phyloP scores from a whole-genome alignment of 2,113 vertebrate species.

The Thermophis baileyi region DNA sequence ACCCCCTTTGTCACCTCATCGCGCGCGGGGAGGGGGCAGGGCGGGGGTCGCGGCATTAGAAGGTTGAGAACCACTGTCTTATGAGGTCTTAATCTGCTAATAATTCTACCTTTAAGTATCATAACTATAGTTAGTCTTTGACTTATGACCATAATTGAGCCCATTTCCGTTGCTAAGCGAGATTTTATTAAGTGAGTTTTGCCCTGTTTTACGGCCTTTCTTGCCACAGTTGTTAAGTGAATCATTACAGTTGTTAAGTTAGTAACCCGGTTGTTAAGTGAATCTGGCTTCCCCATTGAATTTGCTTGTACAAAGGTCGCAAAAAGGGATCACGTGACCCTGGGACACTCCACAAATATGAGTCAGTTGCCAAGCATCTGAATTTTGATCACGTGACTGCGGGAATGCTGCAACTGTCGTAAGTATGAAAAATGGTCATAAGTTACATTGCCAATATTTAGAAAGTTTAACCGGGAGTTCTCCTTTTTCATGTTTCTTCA shows the following conservation, averaged over 20 bases:
- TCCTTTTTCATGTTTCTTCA: not conserved
- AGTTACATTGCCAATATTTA: not conserved
- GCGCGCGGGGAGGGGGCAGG: no score
- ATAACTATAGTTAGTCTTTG: not conserved
- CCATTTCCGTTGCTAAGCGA: not conserved
- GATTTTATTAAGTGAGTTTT: not conserved
- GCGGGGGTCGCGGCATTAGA: no score
- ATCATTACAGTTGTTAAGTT: not conserved
- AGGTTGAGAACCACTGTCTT: no score
- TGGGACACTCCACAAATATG: no score
- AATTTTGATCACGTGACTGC: not conserved
- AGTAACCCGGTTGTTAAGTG: not conserved
- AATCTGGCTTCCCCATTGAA: not conserved
- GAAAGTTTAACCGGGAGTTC: not conserved
- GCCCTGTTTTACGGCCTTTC: not conserved
- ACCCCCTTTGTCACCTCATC: no score
- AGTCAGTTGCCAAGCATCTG: no score
- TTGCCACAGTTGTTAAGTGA: not conserved
- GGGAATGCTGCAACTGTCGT: not conserved
- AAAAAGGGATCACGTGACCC: no score
- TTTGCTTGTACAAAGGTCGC: no score
- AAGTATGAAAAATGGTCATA: not conserved
- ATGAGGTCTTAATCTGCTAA: not conserved
- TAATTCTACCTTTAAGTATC: not conserved
- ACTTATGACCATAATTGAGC: not conserved